phyloP scores from a whole-genome alignment of 2,888 invertebrate genomes.

The Endomychus coccineus region DNA sequence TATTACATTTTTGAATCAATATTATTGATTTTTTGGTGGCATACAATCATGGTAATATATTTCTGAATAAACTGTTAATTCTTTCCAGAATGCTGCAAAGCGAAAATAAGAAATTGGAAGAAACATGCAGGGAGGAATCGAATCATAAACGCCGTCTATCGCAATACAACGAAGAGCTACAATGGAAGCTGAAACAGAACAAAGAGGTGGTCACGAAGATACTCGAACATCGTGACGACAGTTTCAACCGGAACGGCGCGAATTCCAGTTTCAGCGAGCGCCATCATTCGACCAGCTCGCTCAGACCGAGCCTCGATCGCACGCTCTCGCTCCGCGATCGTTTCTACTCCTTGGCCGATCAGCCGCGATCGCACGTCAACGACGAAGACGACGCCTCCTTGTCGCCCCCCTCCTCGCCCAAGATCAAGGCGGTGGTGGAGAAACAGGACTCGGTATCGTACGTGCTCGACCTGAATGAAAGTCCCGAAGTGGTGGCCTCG shows the following conservation, averaged over 20 bases:
- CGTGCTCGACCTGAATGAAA: slow-evolving; percentile 71
- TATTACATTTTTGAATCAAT: too few relatives aligned
- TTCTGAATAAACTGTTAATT: not conserved
- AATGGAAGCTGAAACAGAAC: slow-evolving; percentile 79
- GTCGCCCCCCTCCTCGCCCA: slow-evolving; percentile 62
- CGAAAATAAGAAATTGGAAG: slow-evolving; percentile 66
- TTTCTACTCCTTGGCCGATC: slow-evolving; percentile 20
- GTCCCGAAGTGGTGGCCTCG: slow-evolving; percentile 63
- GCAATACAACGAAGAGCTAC: slow-evolving; percentile 80
- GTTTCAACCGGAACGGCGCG: slow-evolving; percentile 33
- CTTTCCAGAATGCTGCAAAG: slow-evolving; percentile 52
- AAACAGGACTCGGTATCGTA: slow-evolving; percentile 82
- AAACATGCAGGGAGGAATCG: slow-evolving; percentile 66
- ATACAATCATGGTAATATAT: too few relatives aligned
- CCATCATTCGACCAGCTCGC: slow-evolving; percentile 30
- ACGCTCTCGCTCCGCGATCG: slow-evolving; percentile 29
- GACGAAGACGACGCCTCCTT: too few relatives aligned
- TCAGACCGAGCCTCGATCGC: slow-evolving; percentile 21
- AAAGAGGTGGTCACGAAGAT: slow-evolving; percentile 57
- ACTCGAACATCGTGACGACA: slow-evolving; percentile 34
- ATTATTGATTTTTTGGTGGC: too few relatives aligned
- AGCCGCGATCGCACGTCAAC: slow-evolving; percentile 27
- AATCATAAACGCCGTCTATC: slow-evolving; percentile 71
- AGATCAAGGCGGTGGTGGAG: slow-evolving; percentile 76
- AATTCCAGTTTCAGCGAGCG: slow-evolving; percentile 36